Evolutionary conservation across 2,113 vertebrate species (phyloP), one percentile per base, ranked within the genome.

Genomic region (Chaenocephalus aceratus): DNA sequence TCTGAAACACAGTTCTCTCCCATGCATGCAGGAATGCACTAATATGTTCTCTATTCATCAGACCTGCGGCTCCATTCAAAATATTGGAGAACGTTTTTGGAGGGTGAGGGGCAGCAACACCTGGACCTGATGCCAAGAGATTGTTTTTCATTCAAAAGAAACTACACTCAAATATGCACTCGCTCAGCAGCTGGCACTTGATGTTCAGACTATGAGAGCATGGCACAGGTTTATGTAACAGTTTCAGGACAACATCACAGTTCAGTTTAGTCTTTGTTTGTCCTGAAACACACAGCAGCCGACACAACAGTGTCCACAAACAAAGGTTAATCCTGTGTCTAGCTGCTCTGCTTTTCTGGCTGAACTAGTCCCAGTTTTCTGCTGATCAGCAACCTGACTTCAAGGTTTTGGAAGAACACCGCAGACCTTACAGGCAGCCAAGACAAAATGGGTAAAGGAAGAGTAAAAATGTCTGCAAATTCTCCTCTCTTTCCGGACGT

Each of bases 11-110:
- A 57, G 60, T 61, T 69, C 79, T 72, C 72, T 67, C 49, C 65
- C 56, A 78, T 69, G 80, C 72, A 85, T 70, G 57, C 65, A 94
- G 92, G 92, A 94, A 93, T 93, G 92, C 75, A 80, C 88, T 92
- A 92, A 94, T 94, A 94, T 94, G 92, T 94, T 84, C 61, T 30
- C 78, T 52, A 83, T 90, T 92, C 82, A 75, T 94, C 92, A 94
- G 84, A 72, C 67, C 10, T 44, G 26, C 21, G 58, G 83, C 59
- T 66, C 58, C 72, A 82, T 91, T 91, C 68, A 84, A 77, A 79
- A 88, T 79, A 82, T 88, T 63, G 81, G 87, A 88, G 66, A 80
- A 71, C 87, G 72, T 85, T 79, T 89, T 89, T 41, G 80, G 68
- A 84, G 72, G 59, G 64, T 59, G 57, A 49, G 63, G 53, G 63